Evolutionary conservation across 1,140 invertebrate species (phyloP).

Genomic region (Aphelenchoides avenae): DNA sequence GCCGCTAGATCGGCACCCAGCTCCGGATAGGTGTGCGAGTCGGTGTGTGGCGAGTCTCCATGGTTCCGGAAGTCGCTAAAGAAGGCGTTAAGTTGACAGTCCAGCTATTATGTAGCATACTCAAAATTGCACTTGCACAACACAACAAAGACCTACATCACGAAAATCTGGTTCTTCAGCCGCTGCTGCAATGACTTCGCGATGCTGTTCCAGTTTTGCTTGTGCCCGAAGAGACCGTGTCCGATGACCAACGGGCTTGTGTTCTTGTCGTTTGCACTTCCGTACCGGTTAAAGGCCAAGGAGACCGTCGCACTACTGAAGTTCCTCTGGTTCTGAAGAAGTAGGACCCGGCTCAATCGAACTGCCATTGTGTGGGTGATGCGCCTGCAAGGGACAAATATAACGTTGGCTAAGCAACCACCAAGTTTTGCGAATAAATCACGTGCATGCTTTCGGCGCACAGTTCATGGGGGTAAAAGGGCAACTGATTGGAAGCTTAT

Average conservation of each 20-base stretch:
- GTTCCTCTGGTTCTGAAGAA: too few relatives aligned
- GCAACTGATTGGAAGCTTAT: too few relatives aligned
- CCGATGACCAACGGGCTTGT: slow-evolving; percentile 28
- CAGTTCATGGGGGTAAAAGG: too few relatives aligned
- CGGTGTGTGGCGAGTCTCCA: slow-evolving; percentile 36
- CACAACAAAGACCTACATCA: slow-evolving; percentile 31
- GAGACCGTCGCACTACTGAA: too few relatives aligned
- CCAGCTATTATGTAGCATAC: too few relatives aligned
- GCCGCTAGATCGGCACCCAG: slow-evolving; percentile 44
- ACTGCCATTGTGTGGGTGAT: too few relatives aligned
- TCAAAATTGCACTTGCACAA: too few relatives aligned
- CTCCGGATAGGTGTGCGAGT: slow-evolving; percentile 33
- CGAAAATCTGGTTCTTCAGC: slow-evolving; percentile 41
- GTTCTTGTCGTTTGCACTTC: background rate
- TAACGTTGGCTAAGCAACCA: too few relatives aligned
- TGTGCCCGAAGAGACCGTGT: slow-evolving; percentile 49
- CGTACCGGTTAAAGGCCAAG: slow-evolving; percentile 17
- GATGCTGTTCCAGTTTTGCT: slow-evolving; percentile 50
- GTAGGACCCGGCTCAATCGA: too few relatives aligned
- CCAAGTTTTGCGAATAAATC: too few relatives aligned
- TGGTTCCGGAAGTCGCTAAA: slow-evolving; percentile 46
- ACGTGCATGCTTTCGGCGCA: too few relatives aligned
- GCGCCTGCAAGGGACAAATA: too few relatives aligned
- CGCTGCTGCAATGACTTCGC: slow-evolving; percentile 42
- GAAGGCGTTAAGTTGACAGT: background rate